Evolutionary conservation across 2,797 vertebrate genomes (phyloP).

Genomic region (Cetoscarus ocellatus): DNA sequence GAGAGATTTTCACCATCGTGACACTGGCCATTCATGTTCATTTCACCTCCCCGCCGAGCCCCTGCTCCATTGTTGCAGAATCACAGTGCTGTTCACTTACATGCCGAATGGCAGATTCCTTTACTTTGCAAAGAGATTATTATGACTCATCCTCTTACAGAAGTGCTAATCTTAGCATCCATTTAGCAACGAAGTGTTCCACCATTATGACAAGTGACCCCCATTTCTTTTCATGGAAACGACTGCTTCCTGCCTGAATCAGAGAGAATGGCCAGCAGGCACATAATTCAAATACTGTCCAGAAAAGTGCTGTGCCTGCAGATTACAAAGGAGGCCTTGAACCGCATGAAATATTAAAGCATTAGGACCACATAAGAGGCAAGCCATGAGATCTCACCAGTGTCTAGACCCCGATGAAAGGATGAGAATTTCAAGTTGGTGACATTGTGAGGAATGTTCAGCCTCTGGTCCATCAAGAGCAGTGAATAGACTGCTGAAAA

Average conservation of each 20-base stretch:
- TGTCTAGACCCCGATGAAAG: slow-evolving; percentile 44
- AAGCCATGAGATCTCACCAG: slow-evolving; percentile 28
- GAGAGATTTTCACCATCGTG: slow-evolving; percentile 28
- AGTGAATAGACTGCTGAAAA: slow-evolving; percentile 24
- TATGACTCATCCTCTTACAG: slow-evolving; percentile 72
- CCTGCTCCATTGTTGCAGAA: slow-evolving; percentile 55
- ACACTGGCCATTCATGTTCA: slow-evolving; percentile 48
- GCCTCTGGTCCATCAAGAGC: slow-evolving; percentile 2
- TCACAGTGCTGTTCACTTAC: slow-evolving; percentile 61
- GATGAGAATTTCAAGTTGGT: slow-evolving; percentile 24
- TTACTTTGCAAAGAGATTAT: slow-evolving; percentile 65
- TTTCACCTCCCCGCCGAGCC: slow-evolving; percentile 50
- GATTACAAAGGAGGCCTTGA: slow-evolving; percentile 70
- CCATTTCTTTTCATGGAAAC: slow-evolving; percentile 72
- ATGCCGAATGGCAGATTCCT: slow-evolving; percentile 58
- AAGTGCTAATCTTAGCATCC: slow-evolving; percentile 78
- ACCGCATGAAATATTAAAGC: slow-evolving; percentile 75
- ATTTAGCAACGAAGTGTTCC: slow-evolving; percentile 74
- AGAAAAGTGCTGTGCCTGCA: slow-evolving; percentile 74
- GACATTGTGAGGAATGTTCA: slow-evolving; percentile 27
- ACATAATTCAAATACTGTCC: slow-evolving; percentile 76
- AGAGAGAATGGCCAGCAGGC: slow-evolving; percentile 70
- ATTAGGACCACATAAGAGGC: slow-evolving; percentile 60
- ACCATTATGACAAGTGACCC: slow-evolving; percentile 77
- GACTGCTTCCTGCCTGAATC: slow-evolving; percentile 68